A percentile compares a stretch with the other conserved stretches of the same genome.
Conservation (phyloP, 2,113 vertebrate species). For the Sorex fumeus region DNA sequence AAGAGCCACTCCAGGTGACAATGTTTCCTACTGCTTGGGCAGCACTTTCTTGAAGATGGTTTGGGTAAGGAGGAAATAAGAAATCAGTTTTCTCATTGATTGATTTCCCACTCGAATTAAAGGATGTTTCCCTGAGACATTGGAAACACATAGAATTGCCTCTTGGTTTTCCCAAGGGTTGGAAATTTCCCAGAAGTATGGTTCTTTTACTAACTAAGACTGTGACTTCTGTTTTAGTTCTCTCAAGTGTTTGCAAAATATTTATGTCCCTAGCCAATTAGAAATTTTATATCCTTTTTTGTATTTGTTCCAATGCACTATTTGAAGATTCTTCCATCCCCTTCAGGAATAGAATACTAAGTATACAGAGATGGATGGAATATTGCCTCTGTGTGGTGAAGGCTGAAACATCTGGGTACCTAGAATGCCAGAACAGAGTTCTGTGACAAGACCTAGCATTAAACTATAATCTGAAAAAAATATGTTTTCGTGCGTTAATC, state of each 20-base stretch:
- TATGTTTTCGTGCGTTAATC: too few relatives aligned
- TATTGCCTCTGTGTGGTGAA: too few relatives aligned
- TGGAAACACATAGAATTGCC: not conserved
- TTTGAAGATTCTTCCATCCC: not conserved
- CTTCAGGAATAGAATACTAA: not conserved
- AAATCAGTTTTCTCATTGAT: not conserved
- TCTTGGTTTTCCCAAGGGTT: not conserved
- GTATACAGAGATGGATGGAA: too few relatives aligned
- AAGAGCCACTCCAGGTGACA: not conserved
- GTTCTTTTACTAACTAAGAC: not conserved
- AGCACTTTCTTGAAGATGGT: not conserved
- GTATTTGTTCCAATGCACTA: too few relatives aligned
- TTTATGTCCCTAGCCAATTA: not conserved
- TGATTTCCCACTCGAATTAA: not conserved
- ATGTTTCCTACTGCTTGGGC: not conserved
- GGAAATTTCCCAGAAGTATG: not conserved
- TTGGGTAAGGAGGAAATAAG: too few relatives aligned
- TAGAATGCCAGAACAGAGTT: not conserved
- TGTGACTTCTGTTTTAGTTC: not conserved
- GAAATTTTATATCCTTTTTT: too few relatives aligned
- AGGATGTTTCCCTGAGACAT: not conserved
- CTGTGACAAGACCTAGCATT: not conserved
- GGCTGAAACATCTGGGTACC: not conserved
- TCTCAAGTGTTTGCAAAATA: not conserved
- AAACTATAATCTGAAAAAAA: too few relatives aligned